A percentile compares a stretch with the other conserved stretches of the same genome.
Conservation (phyloP, 2,797 vertebrate species). For the Coluber constrictor region DNA sequence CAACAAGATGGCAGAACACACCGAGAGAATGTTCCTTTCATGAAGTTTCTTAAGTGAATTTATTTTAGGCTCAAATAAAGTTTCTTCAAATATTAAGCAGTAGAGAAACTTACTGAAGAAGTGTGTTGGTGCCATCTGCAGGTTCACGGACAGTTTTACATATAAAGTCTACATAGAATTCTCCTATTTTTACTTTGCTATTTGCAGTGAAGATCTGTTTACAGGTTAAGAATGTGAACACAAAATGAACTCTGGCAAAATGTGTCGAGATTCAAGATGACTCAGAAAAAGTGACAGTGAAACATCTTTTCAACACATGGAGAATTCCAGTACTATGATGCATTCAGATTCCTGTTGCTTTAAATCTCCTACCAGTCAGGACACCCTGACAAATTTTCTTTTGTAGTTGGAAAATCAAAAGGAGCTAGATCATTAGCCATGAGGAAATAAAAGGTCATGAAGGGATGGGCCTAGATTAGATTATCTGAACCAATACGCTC, state of each 20-base stretch:
- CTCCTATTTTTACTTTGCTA: not conserved
- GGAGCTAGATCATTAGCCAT: not conserved
- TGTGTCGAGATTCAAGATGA: not conserved
- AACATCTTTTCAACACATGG: not conserved
- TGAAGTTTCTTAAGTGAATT: not conserved
- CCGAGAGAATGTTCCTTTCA: not conserved
- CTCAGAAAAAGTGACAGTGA: not conserved
- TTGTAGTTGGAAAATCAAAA: not conserved
- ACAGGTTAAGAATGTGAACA: not conserved
- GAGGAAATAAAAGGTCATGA: not conserved
- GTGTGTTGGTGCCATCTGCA: constrained; percentile 47
- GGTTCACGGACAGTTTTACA: constrained; percentile 19
- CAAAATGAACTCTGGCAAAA: not conserved
- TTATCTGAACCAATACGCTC: not conserved
- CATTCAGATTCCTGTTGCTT: not conserved
- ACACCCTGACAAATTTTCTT: not conserved
- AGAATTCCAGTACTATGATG: not conserved
- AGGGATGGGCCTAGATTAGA: not conserved
- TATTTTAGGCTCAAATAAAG: not conserved
- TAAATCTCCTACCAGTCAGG: not conserved
- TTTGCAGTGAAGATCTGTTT: not conserved
- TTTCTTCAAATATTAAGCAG: not conserved
- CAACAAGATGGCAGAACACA: not conserved
- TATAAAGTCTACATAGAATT: not conserved
- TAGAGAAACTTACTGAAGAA: not conserved